Evolutionary conservation across 2,113 vertebrate species (phyloP).

Genomic region (Ranitomeya imitator): DNA sequence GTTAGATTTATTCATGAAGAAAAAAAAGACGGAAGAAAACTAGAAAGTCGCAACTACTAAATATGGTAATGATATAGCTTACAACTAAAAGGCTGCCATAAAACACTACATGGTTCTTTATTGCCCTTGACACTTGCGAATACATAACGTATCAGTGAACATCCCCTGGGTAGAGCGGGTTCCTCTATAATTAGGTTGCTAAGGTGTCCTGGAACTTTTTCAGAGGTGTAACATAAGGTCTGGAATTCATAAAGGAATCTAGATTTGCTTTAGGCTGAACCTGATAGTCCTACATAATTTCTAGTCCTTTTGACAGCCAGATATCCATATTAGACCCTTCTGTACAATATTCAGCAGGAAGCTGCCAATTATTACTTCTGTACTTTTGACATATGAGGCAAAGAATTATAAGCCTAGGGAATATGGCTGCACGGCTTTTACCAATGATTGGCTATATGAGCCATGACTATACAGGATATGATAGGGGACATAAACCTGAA

Average conservation of each 20-base stretch:
- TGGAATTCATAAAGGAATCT: constrained; percentile 21
- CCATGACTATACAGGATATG: neutral
- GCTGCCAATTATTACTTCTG: neutral
- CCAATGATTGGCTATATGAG: too few species aligned
- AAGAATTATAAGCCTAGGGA: neutral
- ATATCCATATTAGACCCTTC: neutral
- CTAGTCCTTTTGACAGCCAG: neutral
- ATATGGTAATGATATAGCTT: neutral
- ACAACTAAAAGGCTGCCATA: neutral
- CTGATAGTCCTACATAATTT: neutral
- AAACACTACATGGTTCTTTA: constrained; percentile 31
- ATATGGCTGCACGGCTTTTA: neutral
- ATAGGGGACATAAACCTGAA: neutral
- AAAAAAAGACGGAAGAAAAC: neutral
- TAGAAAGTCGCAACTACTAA: neutral
- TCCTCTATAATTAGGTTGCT: constrained; percentile 20
- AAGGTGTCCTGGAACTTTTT: neutral
- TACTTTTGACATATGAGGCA: neutral
- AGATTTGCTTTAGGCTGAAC: constrained; percentile 2
- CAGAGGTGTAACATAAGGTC: neutral
- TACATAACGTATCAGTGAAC: constrained; percentile 22
- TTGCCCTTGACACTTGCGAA: constrained; percentile 24
- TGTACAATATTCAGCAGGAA: neutral
- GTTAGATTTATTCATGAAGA: neutral
- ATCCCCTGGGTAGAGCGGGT: constrained; percentile 19